These are phyloP conservation scores for Aspidoscelis tigris DNA, from an alignment of 2,113 vertebrate genomes.

Conservation along the genomic window DNA sequence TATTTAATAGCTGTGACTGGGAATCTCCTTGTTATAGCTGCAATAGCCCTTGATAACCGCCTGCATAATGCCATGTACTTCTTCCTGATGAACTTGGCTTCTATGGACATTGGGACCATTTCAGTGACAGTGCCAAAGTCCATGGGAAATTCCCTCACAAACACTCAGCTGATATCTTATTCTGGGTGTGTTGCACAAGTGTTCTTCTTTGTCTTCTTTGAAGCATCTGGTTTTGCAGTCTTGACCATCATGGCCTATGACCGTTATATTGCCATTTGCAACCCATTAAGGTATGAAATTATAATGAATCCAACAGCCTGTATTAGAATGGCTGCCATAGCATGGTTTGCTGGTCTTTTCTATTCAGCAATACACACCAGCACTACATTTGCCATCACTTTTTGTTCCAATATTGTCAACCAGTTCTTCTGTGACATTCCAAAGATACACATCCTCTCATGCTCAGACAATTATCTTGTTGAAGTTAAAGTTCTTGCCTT, in stretches of 20 bases:
- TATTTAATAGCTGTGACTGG: not conserved
- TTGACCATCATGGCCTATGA: not conserved
- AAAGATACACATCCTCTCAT: not conserved
- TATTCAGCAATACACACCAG: not conserved
- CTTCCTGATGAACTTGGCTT: slow-evolving; percentile 14
- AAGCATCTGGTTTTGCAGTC: not conserved
- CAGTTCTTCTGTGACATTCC: not conserved
- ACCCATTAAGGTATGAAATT: not conserved
- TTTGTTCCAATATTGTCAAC: not conserved
- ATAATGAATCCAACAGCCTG: not conserved
- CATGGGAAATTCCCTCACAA: not conserved
- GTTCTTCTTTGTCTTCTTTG: not conserved
- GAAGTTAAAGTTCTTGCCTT: not conserved
- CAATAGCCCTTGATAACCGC: no score
- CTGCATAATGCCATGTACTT: no score
- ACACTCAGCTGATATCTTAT: slow-evolving; percentile 13
- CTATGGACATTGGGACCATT: not conserved
- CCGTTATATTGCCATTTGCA: not conserved
- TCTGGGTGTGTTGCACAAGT: slow-evolving; percentile 14
- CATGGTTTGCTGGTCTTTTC: not conserved
- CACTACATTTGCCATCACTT: not conserved
- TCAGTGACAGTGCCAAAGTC: not conserved
- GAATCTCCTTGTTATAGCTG: no score
- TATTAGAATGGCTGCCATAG: not conserved
- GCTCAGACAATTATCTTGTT: not conserved